Evolutionary conservation across 2,888 invertebrate species (phyloP).

Genomic region (Dolichomitus sp.): DNA sequence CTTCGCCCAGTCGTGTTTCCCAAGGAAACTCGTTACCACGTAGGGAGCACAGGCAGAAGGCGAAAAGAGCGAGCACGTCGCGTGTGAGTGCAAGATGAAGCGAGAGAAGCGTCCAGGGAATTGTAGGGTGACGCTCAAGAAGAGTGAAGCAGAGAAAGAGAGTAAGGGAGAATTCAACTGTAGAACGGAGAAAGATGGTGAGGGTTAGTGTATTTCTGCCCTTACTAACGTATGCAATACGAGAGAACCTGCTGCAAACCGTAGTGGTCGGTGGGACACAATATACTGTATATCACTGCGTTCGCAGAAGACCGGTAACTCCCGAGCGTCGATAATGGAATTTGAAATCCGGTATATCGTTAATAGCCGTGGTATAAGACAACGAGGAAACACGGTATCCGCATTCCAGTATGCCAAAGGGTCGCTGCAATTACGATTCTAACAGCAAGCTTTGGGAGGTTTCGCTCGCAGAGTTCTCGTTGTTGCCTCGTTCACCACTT

Average conservation of each 20-base stretch:
- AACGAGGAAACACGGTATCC: constrained; percentile 51
- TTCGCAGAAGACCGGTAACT: constrained; percentile 39
- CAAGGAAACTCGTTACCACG: constrained; percentile 65
- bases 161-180: not conserved
- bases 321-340: constrained; percentile 67
- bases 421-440: constrained; percentile 70
- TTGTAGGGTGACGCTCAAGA: constrained; percentile 6
- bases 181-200: not conserved
- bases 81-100: constrained; percentile 40
- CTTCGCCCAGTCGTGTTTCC: constrained; percentile 56
- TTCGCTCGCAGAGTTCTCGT: constrained; percentile 13
- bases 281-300: not conserved
- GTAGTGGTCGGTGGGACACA: not conserved
- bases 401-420: constrained; percentile 61
- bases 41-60: constrained; percentile 28
- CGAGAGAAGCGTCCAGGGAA: constrained; percentile 23
- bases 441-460: constrained; percentile 52
- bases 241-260: not conserved
- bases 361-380: constrained; percentile 47
- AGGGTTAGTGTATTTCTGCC: not conserved
- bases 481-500: constrained; percentile 11
- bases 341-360: constrained; percentile 61
- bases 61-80: constrained; percentile 19
- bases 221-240: constrained; percentile 14
- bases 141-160: constrained; percentile 8